These are phyloP conservation scores for Troides oblongomaculatus DNA, from an alignment of 2,888 invertebrate genomes.

Conservation along the genomic window DNA sequence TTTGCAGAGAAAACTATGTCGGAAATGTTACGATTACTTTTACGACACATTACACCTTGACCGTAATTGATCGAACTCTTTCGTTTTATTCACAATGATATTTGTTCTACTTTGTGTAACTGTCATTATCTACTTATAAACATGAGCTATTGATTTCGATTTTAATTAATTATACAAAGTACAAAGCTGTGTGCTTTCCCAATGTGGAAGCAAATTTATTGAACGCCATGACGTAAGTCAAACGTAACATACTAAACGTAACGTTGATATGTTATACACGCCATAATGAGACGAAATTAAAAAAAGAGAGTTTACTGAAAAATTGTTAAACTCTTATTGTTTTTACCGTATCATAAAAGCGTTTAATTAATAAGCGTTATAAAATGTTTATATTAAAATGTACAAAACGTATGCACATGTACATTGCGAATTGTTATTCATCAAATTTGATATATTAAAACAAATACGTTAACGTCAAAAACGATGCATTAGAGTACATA, in stretches of 20 bases:
- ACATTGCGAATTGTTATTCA: background rate
- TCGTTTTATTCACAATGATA: constrained; percentile 35
- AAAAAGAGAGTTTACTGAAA: too few relatives aligned
- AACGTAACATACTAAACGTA: background rate
- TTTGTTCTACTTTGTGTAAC: constrained; percentile 30
- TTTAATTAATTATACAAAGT: constrained; percentile 19
- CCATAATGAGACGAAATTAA: background rate
- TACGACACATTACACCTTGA: constrained; percentile 37
- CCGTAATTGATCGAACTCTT: constrained; percentile 41
- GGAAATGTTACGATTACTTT: constrained; percentile 27
- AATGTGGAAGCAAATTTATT: constrained; percentile 24
- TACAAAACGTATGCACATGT: too few relatives aligned
- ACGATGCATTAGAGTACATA: too few relatives aligned
- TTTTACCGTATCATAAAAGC: too few relatives aligned
- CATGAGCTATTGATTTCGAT: background rate
- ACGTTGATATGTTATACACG: background rate
- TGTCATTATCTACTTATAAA: constrained; percentile 2
- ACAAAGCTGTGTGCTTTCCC: constrained; percentile 22
- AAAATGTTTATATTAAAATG: too few relatives aligned
- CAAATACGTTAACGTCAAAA: background rate
- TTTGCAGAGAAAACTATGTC: background rate
- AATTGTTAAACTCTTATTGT: too few relatives aligned
- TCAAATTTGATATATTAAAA: background rate
- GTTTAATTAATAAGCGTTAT: too few relatives aligned
- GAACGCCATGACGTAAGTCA: constrained; percentile 11